Base-by-base conservation (phyloP, 2,113 vertebrate species). In the Siphamia tubifer region DNA sequence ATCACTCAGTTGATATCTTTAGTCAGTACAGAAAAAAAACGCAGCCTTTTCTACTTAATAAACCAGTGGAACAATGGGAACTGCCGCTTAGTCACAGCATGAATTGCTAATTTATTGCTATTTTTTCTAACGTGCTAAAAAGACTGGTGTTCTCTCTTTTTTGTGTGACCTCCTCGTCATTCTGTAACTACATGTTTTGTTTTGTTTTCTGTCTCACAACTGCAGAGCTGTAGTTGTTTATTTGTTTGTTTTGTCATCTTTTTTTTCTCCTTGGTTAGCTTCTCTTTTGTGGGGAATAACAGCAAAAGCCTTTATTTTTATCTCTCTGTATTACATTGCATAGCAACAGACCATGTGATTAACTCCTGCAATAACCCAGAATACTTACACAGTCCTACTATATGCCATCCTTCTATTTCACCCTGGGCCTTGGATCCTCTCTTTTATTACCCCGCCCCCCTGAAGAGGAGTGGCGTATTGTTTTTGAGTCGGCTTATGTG, bases 281-380 rank as follows among this genome's bases (percentile, higher is more conserved):
- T 74, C 57, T 39, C 20, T 38, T 67, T 81, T 45, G 51, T 31
- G 28, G 16, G 40, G 58, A 65, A 74, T 42, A 63, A 70, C 54
- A 61, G 55, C 55, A 54, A 69, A 65, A 44, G 24, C 49, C 62
- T 76, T 55, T 79, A 69, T 87, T 74, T 81, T 61, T 80, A 62
- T 55, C 52, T 83, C 42, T 73, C 23, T 63, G 48, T 70, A 47
- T 43, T 47, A 6, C 25, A 63, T 66, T 62, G 74, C 83, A 63
- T 79, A 80, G 81, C 81, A 86, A 77, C 81, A 64, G 61, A 17
- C 42, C 67, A 72, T 61, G 75, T 81, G 80, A 77, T 43, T 40
- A 74, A 77, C 27, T 34, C 68, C 65, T 47, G 62, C 57, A 60
- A 51, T 15, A 52, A 51, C 45, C 47, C 40, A 15, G 8, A 38